A percentile compares a stretch with the other conserved stretches of the same genome.
Conservation (phyloP, 2,113 vertebrate genomes). For the Proteles cristata region DNA sequence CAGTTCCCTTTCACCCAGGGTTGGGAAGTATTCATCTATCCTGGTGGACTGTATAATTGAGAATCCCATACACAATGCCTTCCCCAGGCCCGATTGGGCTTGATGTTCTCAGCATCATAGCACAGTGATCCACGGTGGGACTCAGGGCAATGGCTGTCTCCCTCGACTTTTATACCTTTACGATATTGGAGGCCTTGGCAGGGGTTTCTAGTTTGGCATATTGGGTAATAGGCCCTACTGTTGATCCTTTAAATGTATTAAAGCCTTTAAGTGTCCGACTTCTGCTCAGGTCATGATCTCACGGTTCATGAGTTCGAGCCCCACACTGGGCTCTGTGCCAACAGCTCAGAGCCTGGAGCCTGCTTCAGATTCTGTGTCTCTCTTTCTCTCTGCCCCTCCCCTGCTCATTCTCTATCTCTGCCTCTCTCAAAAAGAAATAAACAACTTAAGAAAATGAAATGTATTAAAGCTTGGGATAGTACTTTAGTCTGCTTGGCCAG, state of each 20-base stretch:
- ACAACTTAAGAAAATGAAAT: no score
- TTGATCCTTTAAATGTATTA: background rate
- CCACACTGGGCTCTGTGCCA: no score
- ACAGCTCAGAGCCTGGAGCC: no score
- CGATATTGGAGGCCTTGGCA: background rate
- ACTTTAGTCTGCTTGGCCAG: background rate
- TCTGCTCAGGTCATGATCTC: no score
- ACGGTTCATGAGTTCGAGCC: no score
- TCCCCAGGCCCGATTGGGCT: background rate
- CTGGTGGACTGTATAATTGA: background rate
- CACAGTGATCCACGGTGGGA: background rate
- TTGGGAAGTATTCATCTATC: background rate
- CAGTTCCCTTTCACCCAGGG: background rate
- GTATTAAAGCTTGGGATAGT: background rate
- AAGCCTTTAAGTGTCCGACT: background rate
- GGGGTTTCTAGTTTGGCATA: background rate
- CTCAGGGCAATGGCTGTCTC: background rate
- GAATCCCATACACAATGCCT: background rate
- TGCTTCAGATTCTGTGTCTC: no score
- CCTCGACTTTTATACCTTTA: background rate
- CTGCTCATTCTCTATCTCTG: no score
- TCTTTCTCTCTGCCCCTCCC: no score
- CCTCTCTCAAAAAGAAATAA: no score
- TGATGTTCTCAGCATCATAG: background rate
- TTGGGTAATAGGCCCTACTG: background rate